Evolutionary conservation across 2,888 invertebrate genomes (phyloP), one percentile per base, ranked within the genome.

Genomic region (Harpagoxenus sublaevis): DNA sequence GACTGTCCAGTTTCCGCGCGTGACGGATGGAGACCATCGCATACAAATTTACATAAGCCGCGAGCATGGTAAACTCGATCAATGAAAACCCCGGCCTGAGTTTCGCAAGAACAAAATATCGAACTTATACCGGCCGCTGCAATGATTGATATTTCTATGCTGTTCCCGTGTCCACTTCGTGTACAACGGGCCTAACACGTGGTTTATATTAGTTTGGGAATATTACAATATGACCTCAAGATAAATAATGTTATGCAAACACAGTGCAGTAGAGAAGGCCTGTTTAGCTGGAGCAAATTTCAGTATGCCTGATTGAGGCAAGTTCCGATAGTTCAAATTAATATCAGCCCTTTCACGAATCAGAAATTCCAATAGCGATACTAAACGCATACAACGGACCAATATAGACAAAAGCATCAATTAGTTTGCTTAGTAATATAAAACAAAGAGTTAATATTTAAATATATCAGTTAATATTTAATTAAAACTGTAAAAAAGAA

Each of bases 251-350:
- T n/a, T 28, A 8, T 57, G 15, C 42, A 70, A 48, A 79, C 12
- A 79, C 12, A 45, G 57, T 18, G 23, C 35, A 15, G 42, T n/a
- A 35, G 60, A 18, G 23, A 28, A 39, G 48, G 48, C 28, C 60
- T 71, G 51, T 81, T 81, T 81, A 62, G 31, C 35, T 23, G 35
- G n/a, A 55, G 60, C 48, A 81, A 81, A 81, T 71, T 79, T 81
- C 57, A 31, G 8, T 12, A 2, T 51, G 35, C 55, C 15, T 45
- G 45, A 62, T 71, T 71, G 60, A 2, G 12, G 23, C 55, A 51
- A 60, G 31, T 35, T 81, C 18, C 28, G 6, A 48, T 78, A 71
- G 53, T 78, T 78, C 35, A 48, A 71, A 71, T 81, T 60, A 39
- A 71, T 60, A 71, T 81, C 63, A 77, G 28, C 53, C 51, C 51